Base-by-base conservation (phyloP, 2,888 invertebrate genomes). In the Encarsia formosa region DNA sequence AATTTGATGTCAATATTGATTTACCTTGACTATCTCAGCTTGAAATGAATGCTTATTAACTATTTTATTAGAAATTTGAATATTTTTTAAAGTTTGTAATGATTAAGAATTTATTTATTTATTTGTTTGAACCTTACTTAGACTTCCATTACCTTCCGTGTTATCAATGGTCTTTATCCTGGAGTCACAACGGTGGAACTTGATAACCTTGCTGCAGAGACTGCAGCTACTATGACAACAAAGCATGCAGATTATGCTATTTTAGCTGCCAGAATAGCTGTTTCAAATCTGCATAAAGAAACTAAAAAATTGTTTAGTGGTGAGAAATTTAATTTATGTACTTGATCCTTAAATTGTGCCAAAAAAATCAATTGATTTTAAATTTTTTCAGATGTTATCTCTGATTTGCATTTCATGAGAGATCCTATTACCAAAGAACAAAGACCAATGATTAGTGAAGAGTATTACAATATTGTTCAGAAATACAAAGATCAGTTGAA, bases 251-350 rank as follows among this genome's bases (percentile, higher is more conserved):
- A 99, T 77, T 99, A 98, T 79, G 97, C 90, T 5, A 78, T 88
- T 52, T 76, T 92, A 44, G 92, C 91, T 46, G 91, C 90, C 3
- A 81, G 98, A 61, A 89, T 99, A 66, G 97, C 94, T 6, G 87
- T 99, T 38, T 96, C 97, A 1, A 99, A 99, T 78, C 79, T 99
- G 54, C 98, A 99, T 68, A 99, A 99, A 71, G 96, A 99, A 79
- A 98, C 98, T 0, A 94, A 89, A 69, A 95, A 97, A 76, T 84
- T 83, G 43, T 97, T 96, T 71, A 90, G 88, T 65, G 90, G 91
- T 90, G 77, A 68, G 66, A 57, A 31, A 9, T 19, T 5, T 19
- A 15, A 22, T 48, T 32, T 32, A n/a, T 42, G 34, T 13, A 16
- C 22, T 43, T 43, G 24, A 9, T 5, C 20, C 5, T 18, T 20